phyloP scores from a whole-genome alignment of 2,888 invertebrate genomes.

The Erebia epiphron region DNA sequence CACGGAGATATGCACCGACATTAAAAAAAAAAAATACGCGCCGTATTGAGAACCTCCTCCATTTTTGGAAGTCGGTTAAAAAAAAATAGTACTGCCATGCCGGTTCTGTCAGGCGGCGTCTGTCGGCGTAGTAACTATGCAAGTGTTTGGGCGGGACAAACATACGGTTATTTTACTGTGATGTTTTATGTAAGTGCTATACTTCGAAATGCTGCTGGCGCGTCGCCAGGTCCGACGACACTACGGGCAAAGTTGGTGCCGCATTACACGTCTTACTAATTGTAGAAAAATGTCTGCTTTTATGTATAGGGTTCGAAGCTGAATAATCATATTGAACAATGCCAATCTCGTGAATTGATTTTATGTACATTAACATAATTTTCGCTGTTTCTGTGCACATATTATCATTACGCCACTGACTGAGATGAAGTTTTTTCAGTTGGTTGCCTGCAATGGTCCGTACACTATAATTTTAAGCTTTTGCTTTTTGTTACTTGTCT shows the following conservation, averaged over 20 bases:
- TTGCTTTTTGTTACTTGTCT: too few relatives aligned
- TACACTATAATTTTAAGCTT: too few relatives aligned
- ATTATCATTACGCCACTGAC: too few relatives aligned
- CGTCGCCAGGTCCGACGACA: not conserved
- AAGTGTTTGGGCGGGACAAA: not conserved
- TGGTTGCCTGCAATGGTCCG: not conserved
- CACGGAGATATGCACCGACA: too few relatives aligned
- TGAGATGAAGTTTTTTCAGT: too few relatives aligned
- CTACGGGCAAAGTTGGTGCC: not conserved
- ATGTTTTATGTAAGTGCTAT: slow-evolving; percentile 1
- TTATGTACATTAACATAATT: not conserved
- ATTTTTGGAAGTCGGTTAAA: too few relatives aligned
- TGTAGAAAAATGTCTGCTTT: not conserved
- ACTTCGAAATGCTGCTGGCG: slow-evolving; percentile 10
- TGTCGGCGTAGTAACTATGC: too few relatives aligned
- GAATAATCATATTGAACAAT: not conserved
- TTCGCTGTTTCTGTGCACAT: too few relatives aligned
- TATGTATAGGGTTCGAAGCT: not conserved
- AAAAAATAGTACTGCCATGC: too few relatives aligned
- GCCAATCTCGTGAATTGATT: not conserved
- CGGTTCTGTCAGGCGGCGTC: too few relatives aligned
- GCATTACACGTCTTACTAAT: not conserved
- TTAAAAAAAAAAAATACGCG: too few relatives aligned
- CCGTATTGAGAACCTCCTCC: too few relatives aligned
- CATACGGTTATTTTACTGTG: not conserved